Conservation (phyloP, 2,113 vertebrate genomes). For the Paraplagusia blochii region DNA sequence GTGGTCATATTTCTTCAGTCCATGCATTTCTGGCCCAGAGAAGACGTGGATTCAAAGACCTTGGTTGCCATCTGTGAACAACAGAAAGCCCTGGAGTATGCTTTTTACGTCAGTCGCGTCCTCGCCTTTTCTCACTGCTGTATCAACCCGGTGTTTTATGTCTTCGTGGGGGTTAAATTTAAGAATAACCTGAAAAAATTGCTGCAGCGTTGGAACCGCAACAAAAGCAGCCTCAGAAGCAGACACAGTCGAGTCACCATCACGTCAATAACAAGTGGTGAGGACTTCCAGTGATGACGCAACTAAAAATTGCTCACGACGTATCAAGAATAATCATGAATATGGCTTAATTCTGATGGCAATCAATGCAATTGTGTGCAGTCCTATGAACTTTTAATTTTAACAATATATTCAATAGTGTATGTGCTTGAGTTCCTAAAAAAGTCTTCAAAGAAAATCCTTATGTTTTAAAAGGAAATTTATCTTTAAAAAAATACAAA, state of each 20-base stretch:
- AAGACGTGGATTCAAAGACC: accelerated
- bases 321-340: too few relatives aligned
- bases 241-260: constrained; percentile 37
- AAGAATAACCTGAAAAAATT: constrained; percentile 82
- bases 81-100: constrained; percentile 48
- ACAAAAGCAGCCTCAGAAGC: background rate
- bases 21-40: background rate
- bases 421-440: too few relatives aligned
- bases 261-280: constrained; percentile 60
- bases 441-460: too few relatives aligned
- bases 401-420: too few relatives aligned
- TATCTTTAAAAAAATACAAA: too few relatives aligned
- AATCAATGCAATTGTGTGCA: too few relatives aligned
- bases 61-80: accelerated
- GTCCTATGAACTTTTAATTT: too few relatives aligned
- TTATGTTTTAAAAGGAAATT: too few relatives aligned
- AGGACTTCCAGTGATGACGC: constrained; percentile 45
- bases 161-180: constrained; percentile 90
- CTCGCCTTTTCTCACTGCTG: constrained; percentile 91
- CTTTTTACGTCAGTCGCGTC: constrained; percentile 74
- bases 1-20: constrained; percentile 77
- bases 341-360: too few relatives aligned
- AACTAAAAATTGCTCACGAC: too few relatives aligned
- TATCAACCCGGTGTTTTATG: constrained; percentile 91
- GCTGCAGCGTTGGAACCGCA: constrained; percentile 36